Conservation (phyloP, 2,888 invertebrate species). For the Limnephilus lunatus region DNA sequence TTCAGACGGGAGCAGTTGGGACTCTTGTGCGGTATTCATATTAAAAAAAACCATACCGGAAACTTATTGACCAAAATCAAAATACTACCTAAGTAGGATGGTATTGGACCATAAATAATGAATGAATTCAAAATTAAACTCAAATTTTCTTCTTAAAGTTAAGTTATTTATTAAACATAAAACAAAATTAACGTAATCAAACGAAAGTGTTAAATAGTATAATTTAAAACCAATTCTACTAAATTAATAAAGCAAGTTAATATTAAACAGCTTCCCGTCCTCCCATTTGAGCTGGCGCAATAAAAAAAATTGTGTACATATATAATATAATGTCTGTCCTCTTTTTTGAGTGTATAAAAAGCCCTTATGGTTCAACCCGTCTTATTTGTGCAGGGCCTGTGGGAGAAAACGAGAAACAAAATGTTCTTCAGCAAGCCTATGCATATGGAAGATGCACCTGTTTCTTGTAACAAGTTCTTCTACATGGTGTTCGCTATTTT, state of each 20-base stretch:
- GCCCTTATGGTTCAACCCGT: constrained; percentile 47
- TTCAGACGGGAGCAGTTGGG: too few species aligned
- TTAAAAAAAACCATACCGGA: too few species aligned
- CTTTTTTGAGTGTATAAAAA: constrained; percentile 49
- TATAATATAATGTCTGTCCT: constrained; percentile 51
- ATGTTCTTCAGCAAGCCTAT: constrained; percentile 49
- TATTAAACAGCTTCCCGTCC: constrained; percentile 40
- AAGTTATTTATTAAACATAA: too few species aligned
- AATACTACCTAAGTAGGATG: too few species aligned
- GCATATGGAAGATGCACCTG: constrained; percentile 62
- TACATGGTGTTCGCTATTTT: constrained; percentile 58
- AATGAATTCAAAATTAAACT: too few species aligned
- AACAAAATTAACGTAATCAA: too few species aligned
- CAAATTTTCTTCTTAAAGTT: too few species aligned
- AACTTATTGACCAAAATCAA: neutral
- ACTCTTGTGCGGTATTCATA: too few species aligned
- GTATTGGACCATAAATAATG: too few species aligned
- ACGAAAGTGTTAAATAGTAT: too few species aligned
- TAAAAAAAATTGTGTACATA: constrained; percentile 46
- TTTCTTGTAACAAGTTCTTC: constrained; percentile 55
- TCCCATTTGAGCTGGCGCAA: constrained; percentile 46
- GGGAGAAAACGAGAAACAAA: constrained; percentile 56
- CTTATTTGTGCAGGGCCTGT: constrained; percentile 51
- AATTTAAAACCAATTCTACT: too few species aligned
- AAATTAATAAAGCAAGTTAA: neutral